Percentiles rank a stretch among this genome's conserved stretches.
These are phyloP conservation scores for Salvator merianae DNA, from an alignment of 2,113 vertebrate genomes.

Conservation along the genomic window DNA sequence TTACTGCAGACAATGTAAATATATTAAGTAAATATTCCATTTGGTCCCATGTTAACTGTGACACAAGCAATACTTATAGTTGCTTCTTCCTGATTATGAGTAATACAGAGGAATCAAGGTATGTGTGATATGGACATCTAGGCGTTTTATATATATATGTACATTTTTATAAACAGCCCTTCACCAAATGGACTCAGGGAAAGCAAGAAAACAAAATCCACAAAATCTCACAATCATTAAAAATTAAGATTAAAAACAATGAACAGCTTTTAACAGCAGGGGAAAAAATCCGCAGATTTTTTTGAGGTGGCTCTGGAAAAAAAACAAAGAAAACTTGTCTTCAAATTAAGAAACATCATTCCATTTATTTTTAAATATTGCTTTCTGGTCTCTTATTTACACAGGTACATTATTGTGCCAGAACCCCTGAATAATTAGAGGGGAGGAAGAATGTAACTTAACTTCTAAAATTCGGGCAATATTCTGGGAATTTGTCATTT, in stretches of 20 bases:
- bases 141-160: too few relatives aligned
- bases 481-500: neutral
- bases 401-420: neutral
- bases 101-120: too few relatives aligned
- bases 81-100: too few relatives aligned
- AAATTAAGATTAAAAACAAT: too few relatives aligned
- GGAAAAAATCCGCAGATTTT: too few relatives aligned
- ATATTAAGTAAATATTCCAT: too few relatives aligned
- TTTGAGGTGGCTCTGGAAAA: neutral
- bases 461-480: neutral
- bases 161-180: too few relatives aligned
- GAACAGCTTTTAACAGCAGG: neutral
- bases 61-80: too few relatives aligned
- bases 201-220: neutral
- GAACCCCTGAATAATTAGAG: neutral
- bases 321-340: conserved; percentile 33
- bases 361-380: conserved; percentile 2
- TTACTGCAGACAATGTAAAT: too few relatives aligned
- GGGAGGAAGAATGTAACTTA: neutral
- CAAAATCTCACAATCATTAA: conserved; percentile 27
- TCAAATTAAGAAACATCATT: conserved; percentile 39
- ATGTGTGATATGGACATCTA: too few relatives aligned
- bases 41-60: too few relatives aligned
- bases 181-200: too few relatives aligned
- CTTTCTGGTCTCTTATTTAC: neutral